A percentile compares a stretch with the other conserved stretches of the same genome.
Evolutionary conservation across 2,113 vertebrate species (phyloP).

Genomic region (Hyperoodon ampullatus): DNA sequence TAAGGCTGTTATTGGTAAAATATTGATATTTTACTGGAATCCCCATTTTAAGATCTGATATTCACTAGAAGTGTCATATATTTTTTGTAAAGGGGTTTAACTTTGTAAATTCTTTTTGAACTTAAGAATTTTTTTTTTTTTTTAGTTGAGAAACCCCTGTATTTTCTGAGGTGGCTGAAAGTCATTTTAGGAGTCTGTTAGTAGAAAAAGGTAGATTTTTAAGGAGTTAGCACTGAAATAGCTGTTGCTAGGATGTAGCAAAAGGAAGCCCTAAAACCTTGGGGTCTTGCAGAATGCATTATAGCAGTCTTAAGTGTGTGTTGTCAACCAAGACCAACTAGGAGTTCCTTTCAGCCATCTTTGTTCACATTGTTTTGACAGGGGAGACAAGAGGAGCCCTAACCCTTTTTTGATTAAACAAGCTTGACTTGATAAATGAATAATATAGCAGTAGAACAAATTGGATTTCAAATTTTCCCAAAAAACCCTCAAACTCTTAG

Average conservation of each 20-base stretch:
- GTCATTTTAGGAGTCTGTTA: not conserved
- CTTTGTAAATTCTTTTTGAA: constrained; percentile 5
- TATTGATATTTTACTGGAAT: not conserved
- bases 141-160: not conserved
- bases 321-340: not conserved
- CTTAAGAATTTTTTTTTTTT: not conserved
- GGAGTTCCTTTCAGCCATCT: not conserved
- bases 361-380: not conserved
- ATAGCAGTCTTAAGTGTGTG: not conserved
- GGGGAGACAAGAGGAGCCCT: not conserved
- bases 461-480: constrained; percentile 3
- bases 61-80: not conserved
- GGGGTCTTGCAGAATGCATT: not conserved
- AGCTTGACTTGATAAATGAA: not conserved
- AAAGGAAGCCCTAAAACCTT: not conserved
- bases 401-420: not conserved
- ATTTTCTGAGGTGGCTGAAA: not conserved
- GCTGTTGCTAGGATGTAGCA: not conserved
- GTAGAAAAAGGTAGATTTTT: not conserved
- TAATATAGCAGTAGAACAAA: not conserved
- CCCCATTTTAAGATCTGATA: not conserved
- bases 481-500: not conserved
- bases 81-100: constrained; percentile 10
- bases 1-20: not conserved
- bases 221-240: not conserved